Evolutionary conservation across 2,888 invertebrate species (phyloP).

Genomic region (Uloborus plumipes): DNA sequence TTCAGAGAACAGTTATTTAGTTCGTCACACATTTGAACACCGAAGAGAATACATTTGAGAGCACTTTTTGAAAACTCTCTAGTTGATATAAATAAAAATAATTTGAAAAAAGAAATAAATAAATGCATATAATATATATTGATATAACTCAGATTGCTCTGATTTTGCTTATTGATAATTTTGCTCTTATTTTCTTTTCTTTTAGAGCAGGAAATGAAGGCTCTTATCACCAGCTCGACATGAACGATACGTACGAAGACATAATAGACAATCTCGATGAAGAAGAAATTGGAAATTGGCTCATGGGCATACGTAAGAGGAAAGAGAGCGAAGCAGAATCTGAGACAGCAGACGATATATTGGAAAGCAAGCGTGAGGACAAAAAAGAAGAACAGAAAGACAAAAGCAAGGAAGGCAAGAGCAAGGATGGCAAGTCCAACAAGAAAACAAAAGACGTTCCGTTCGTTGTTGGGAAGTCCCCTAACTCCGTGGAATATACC

Average conservation of each 20-base stretch:
- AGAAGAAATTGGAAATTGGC: constrained; percentile 37
- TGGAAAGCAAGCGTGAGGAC: neutral
- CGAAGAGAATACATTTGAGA: too few species aligned
- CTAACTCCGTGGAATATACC: constrained; percentile 77
- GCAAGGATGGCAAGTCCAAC: neutral
- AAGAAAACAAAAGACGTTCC: constrained; percentile 53
- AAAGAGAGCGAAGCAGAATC: constrained; percentile 32
- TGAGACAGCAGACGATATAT: neutral
- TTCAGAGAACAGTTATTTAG: too few species aligned
- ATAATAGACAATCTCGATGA: constrained; percentile 38
- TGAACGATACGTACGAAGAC: constrained; percentile 60
- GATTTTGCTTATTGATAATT: too few species aligned
- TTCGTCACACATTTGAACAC: too few species aligned
- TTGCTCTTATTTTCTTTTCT: too few species aligned
- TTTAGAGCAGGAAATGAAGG: too few species aligned
- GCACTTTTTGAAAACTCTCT: too few species aligned
- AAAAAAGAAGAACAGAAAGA: neutral
- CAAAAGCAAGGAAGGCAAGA: constrained; percentile 8
- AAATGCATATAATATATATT: too few species aligned
- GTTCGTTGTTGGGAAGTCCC: constrained; percentile 76
- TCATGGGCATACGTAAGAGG: constrained; percentile 61
- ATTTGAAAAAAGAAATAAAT: too few species aligned
- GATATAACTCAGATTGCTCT: too few species aligned
- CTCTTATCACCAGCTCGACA: constrained; percentile 53
- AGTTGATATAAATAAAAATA: too few species aligned